These are phyloP conservation scores for Tubulanus polymorphus DNA, from an alignment of 2,888 invertebrate genomes.

Conservation along the genomic window DNA sequence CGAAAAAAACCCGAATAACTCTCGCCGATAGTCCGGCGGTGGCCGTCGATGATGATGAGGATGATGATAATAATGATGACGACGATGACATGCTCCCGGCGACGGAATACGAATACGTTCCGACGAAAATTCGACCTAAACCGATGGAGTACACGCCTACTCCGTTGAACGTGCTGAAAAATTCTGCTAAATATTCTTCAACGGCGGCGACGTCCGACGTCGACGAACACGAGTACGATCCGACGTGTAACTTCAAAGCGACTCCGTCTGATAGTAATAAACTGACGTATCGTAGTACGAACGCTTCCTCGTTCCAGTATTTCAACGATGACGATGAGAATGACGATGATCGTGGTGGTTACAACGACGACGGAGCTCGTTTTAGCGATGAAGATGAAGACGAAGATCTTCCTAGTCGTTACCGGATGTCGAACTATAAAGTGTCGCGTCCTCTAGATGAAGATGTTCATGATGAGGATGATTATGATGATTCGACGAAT, in stretches of 20 bases:
- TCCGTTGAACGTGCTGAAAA: not conserved
- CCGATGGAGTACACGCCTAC: not conserved
- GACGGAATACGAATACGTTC: not conserved
- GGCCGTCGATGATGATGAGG: not conserved
- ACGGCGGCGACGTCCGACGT: not conserved
- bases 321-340: not conserved
- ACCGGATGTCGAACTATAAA: too few relatives aligned
- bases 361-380: slow-evolving; percentile 14
- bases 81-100: not conserved
- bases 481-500: not conserved
- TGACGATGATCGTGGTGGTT: slow-evolving; percentile 12
- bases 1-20: too few relatives aligned
- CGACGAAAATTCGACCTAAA: not conserved
- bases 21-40: not conserved
- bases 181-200: not conserved
- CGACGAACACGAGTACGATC: not conserved
- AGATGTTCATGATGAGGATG: slow-evolving; percentile 58
- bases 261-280: not conserved
- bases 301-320: too few relatives aligned
- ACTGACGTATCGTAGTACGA: too few relatives aligned
- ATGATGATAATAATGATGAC: slow-evolving; percentile 4
- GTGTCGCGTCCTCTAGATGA: too few relatives aligned
- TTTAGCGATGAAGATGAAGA: slow-evolving; percentile 11
- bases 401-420: too few relatives aligned
- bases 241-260: not conserved